Evolutionary conservation across 2,113 vertebrate species (phyloP), one percentile per base, ranked within the genome.

Genomic region (Poecilia latipinna): DNA sequence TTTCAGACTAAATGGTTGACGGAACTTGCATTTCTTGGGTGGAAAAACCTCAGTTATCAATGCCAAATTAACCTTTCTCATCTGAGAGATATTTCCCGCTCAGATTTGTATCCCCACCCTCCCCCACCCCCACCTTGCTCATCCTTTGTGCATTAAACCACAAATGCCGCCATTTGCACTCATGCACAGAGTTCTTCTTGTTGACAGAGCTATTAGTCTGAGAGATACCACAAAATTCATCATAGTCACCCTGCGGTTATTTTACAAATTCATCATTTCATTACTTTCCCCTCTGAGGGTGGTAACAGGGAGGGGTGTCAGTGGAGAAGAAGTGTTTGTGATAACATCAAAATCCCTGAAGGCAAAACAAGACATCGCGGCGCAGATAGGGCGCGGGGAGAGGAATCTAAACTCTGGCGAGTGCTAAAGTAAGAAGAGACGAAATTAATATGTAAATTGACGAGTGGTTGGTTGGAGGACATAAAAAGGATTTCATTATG

Each of bases 191-290:
- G 85, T 85, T 86, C 88, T 89, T 87, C 79, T 79, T 80, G 84
- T 91, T 91, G 91, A 90, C 89, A 88, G 88, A 86, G 82, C 82
- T 88, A 92, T 92, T 91, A 89, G 89, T 92, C 90, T 86, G 74
- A 67, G 82, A 88, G 88, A 90, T 90, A 85, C 90, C 90, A 86
- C 85, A 80, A 75, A 89, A 93, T 93, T 90, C 83, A 92, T 93
- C 90, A 91, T 83, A 88, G 91, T 92, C 91, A 88, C 82, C 74
- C 79, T 82, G 82, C 70, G 86, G 90, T 89, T 85, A 80, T 81
- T 86, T 87, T 79, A 74, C 86, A 85, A 86, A 93, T 92, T 92
- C 82, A 90, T 93, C 92, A 92, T 91, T 92, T 92, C 89, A 89
- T 92, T 91, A 91, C 86, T 84, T 88, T 92, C 87, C 70, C 51